phyloP scores from a whole-genome alignment of 2,113 vertebrate genomes.

The Protomyctophum bolini region DNA sequence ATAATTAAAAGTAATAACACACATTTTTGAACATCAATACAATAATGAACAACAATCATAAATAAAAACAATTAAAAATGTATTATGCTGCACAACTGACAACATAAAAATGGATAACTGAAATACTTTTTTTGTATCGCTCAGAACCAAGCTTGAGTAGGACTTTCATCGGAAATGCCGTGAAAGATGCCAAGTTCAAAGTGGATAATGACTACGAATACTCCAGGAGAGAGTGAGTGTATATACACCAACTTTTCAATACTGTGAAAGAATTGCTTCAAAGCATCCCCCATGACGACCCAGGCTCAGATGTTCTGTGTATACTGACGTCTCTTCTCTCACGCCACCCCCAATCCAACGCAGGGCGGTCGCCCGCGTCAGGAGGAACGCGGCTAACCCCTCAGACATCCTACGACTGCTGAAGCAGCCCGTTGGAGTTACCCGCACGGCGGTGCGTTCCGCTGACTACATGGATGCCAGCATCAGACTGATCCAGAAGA shows the following conservation, averaged over 20 bases:
- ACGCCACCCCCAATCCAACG: neutral
- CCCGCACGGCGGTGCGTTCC: conserved; percentile 65
- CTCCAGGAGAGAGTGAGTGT: conserved; percentile 64
- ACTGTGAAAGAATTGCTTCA: neutral
- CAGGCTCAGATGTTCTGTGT: neutral
- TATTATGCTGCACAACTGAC: neutral
- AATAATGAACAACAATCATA: neutral
- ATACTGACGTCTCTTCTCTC: neutral
- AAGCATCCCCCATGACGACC: neutral
- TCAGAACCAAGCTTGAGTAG: conserved; percentile 54
- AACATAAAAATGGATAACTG: neutral
- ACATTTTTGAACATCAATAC: neutral
- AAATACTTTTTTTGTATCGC: conserved; percentile 3
- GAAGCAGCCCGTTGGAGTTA: conserved; percentile 78
- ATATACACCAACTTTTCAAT: neutral
- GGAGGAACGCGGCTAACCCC: conserved; percentile 46
- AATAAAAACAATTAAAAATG: neutral
- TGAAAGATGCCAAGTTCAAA: conserved; percentile 69
- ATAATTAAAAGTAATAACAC: no score
- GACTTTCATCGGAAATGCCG: conserved; percentile 61
- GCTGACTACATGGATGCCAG: conserved; percentile 83
- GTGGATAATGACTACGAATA: conserved; percentile 83
- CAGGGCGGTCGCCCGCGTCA: conserved; percentile 78
- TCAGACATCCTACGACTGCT: conserved; percentile 75
- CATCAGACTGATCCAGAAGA: conserved; percentile 74